A percentile compares a stretch with the other conserved stretches of the same genome.
Conservation (phyloP, 2,888 invertebrate genomes). For the Noctua fimbriata region DNA sequence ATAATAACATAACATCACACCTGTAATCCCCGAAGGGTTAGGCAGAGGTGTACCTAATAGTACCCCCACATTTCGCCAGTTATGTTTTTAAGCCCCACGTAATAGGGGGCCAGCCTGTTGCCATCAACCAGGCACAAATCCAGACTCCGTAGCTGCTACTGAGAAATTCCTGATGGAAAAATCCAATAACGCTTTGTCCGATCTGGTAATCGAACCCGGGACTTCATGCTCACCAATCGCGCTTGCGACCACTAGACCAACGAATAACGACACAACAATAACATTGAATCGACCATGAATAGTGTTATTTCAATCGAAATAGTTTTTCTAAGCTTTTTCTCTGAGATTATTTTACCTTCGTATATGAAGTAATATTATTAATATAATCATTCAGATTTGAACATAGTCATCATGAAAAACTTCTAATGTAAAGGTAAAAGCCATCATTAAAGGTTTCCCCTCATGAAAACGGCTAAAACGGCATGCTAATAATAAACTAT, state of each 20-base stretch:
- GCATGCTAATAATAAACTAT: conserved; percentile 68
- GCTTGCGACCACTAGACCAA: neutral
- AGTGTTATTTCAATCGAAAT: neutral
- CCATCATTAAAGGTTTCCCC: conserved; percentile 7
- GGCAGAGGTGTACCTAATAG: neutral
- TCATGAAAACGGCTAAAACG: conserved; percentile 41
- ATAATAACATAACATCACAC: neutral
- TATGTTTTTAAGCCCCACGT: neutral
- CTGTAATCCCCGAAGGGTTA: neutral
- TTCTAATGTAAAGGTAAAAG: conserved; percentile 2
- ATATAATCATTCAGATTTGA: neutral
- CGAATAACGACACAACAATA: neutral
- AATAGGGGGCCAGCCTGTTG: neutral
- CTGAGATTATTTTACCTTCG: neutral
- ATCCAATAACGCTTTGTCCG: neutral
- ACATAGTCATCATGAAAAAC: neutral
- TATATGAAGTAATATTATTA: too few relatives aligned
- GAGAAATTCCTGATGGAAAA: neutral
- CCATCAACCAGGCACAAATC: neutral
- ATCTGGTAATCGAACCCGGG: neutral
- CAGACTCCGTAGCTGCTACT: neutral
- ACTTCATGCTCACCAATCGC: neutral
- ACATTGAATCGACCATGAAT: neutral
- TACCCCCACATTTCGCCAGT: neutral
- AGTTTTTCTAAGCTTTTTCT: neutral